A percentile compares a stretch with the other conserved stretches of the same genome.
These are phyloP conservation scores for Phoeniculus purpureus DNA, from an alignment of 2,797 vertebrate genomes.

Conservation along the genomic window DNA sequence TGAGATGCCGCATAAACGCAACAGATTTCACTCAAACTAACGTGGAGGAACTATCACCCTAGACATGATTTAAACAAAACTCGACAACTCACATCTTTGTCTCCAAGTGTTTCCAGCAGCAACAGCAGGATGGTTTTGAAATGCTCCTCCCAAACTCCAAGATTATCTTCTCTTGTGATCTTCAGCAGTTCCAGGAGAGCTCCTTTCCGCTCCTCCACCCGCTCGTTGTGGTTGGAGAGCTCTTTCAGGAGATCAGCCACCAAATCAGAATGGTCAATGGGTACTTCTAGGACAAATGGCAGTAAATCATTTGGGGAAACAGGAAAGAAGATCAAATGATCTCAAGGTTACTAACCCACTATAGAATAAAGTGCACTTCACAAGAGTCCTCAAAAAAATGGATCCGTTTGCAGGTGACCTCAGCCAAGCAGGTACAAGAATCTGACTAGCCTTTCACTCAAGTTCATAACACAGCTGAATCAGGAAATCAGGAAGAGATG, in stretches of 20 bases:
- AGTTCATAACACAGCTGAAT: neutral
- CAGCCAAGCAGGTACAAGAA: neutral
- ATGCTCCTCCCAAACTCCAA: slow-evolving; percentile 97
- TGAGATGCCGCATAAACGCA: neutral
- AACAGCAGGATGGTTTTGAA: slow-evolving; percentile 98
- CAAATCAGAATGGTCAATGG: slow-evolving; percentile 91
- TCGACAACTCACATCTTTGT: slow-evolving; percentile 89
- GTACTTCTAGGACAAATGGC: slow-evolving; percentile 75
- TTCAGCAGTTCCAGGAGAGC: slow-evolving; percentile 95
- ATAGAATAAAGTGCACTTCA: neutral
- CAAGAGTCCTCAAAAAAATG: fast-evolving
- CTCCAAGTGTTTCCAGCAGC: slow-evolving; percentile 95
- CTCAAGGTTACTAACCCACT: neutral
- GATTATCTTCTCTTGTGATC: slow-evolving; percentile 93
- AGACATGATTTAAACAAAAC: neutral
- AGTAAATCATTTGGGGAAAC: slow-evolving; percentile 32
- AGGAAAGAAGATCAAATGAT: neutral
- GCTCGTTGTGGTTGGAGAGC: slow-evolving; percentile 97
- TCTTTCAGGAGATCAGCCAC: slow-evolving; percentile 97
- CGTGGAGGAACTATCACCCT: neutral
- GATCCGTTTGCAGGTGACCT: neutral
- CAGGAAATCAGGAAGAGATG: slow-evolving; percentile 49
- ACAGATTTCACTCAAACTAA: neutral
- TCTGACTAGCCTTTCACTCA: neutral
- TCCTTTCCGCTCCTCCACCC: slow-evolving; percentile 92